Evolutionary conservation across 2,113 vertebrate species (phyloP).

Genomic region (Ornithorhynchus anatinus): DNA sequence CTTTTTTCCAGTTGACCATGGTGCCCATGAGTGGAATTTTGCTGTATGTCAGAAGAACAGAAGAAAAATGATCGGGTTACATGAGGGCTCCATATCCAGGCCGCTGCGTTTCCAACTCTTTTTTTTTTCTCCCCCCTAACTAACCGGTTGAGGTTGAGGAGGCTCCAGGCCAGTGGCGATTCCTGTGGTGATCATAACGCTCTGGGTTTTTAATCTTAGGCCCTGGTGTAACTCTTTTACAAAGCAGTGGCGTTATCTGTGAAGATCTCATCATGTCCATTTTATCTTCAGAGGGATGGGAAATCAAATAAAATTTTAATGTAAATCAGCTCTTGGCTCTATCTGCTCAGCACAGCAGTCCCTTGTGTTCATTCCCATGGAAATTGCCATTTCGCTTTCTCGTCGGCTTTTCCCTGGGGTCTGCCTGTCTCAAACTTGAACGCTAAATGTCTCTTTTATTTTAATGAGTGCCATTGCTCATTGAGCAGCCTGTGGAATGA

Average conservation of each 20-base stretch:
- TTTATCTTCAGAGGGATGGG: not conserved
- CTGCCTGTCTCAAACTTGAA: not conserved
- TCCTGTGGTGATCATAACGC: not conserved
- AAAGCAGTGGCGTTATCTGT: not conserved
- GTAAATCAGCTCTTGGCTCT: not conserved
- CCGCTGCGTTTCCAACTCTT: no score
- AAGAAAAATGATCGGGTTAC: no score
- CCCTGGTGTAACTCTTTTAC: not conserved
- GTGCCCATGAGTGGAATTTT: no score
- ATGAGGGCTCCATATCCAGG: no score
- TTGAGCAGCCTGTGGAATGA: not conserved
- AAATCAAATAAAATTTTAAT: not conserved
- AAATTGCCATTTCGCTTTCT: not conserved
- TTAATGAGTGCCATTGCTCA: not conserved
- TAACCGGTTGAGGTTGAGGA: no score
- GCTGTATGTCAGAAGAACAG: no score
- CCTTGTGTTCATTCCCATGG: not conserved
- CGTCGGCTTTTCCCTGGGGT: not conserved
- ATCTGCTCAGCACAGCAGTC: not conserved
- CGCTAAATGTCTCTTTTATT: not conserved
- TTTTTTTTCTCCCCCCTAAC: no score
- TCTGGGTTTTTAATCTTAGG: not conserved
- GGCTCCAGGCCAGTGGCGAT: not conserved
- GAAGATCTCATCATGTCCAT: not conserved
- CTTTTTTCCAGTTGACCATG: no score